Evolutionary conservation across 2,888 invertebrate species (phyloP).

Genomic region (Macropis europaea): DNA sequence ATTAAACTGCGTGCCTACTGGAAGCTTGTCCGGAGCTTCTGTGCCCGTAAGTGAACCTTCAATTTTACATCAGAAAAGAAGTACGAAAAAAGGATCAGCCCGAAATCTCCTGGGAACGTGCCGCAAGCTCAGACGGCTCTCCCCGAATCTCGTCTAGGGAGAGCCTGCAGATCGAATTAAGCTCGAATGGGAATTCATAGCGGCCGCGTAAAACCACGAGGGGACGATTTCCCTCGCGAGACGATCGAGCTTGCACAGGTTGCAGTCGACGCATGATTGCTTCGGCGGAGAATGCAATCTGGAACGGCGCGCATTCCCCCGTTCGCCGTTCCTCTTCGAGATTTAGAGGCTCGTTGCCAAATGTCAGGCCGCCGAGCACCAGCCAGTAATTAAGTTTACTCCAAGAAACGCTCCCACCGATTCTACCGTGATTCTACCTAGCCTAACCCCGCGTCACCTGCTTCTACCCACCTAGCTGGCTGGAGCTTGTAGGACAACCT

Average conservation of each 20-base stretch:
- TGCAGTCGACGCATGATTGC: conserved; percentile 63
- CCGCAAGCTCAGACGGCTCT: too few species aligned
- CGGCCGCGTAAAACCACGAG: background rate
- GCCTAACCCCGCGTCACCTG: background rate
- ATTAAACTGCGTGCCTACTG: too few species aligned
- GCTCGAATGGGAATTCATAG: background rate
- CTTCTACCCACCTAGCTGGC: background rate
- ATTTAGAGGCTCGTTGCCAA: conserved; percentile 72
- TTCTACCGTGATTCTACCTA: conserved; percentile 23
- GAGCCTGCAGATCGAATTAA: background rate
- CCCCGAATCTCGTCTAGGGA: too few species aligned
- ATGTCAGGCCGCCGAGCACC: conserved; percentile 67
- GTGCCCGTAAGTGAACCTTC: background rate
- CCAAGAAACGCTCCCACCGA: conserved; percentile 60
- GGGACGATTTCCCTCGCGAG: background rate
- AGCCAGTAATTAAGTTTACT: conserved; percentile 72
- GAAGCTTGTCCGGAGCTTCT: too few species aligned
- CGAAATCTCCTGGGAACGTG: too few species aligned
- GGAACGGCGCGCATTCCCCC: conserved; percentile 54
- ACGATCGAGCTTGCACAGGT: conserved; percentile 11
- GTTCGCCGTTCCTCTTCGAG: conserved; percentile 61
- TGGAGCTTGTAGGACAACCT: conserved; percentile 54
- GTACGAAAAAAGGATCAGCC: too few species aligned
- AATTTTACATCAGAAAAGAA: background rate
- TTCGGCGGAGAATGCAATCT: conserved; percentile 64